A percentile compares a stretch with the other conserved stretches of the same genome.
phyloP scores from a whole-genome alignment of 2,888 invertebrate species.

The Candidula unifasciata region DNA sequence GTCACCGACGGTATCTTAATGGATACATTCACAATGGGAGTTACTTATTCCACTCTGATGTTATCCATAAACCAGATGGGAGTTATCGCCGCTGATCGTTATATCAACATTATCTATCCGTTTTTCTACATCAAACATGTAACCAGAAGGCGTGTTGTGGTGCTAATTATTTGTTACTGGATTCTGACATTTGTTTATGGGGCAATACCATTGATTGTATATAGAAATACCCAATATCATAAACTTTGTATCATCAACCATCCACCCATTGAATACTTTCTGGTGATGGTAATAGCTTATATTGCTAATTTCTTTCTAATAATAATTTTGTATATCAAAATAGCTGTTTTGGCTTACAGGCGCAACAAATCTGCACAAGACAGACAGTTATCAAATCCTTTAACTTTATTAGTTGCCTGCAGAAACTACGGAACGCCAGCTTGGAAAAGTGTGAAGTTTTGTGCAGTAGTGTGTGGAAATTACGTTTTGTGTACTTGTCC shows the following conservation, averaged over 20 bases:
- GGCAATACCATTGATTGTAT: background rate
- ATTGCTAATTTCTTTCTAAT: background rate
- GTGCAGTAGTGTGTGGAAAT: background rate
- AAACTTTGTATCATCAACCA: background rate
- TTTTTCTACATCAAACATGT: slow-evolving; percentile 11
- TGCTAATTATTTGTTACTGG: slow-evolving; percentile 2
- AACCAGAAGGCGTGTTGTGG: background rate
- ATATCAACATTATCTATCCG: background rate
- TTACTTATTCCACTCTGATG: background rate
- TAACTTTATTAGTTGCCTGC: background rate
- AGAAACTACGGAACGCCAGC: background rate
- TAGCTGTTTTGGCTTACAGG: background rate
- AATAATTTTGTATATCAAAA: background rate
- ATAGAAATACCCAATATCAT: background rate
- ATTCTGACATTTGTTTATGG: background rate
- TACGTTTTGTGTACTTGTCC: background rate
- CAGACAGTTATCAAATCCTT: background rate
- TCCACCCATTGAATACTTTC: background rate
- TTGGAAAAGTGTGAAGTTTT: slow-evolving; percentile 18
- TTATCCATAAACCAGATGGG: slow-evolving; percentile 10
- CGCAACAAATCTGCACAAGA: background rate
- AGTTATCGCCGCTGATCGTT: background rate
- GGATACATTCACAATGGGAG: background rate
- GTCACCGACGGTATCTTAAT: background rate
- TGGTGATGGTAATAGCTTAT: background rate